These are phyloP conservation scores for Cartodere bifasciata DNA, from an alignment of 2,888 invertebrate genomes.

Conservation along the genomic window DNA sequence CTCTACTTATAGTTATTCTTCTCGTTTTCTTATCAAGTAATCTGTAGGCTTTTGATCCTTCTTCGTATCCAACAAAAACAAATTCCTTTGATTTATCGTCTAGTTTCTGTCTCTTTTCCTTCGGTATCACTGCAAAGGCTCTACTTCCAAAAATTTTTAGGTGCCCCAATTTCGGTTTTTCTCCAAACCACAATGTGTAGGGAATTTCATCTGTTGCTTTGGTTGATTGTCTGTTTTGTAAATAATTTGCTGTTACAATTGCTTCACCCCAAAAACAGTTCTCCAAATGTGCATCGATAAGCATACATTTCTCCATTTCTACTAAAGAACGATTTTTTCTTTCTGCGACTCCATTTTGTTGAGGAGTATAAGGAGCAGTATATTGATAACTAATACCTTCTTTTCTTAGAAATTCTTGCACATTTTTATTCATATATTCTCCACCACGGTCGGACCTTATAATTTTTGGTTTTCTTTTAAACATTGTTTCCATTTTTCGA, in stretches of 20 bases:
- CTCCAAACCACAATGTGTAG: conserved; percentile 15
- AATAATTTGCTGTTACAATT: conserved; percentile 13
- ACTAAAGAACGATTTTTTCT: conserved; percentile 6
- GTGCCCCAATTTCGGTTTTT: conserved; percentile 14
- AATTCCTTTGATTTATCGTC: no score
- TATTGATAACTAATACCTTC: conserved; percentile 2
- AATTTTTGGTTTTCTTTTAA: no score
- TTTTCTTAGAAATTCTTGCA: no score
- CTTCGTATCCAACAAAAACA: background rate
- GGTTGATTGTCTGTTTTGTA: conserved; percentile 14
- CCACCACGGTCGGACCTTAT: no score
- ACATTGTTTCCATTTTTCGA: no score
- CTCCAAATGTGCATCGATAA: conserved; percentile 11
- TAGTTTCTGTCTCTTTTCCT: conserved; percentile 14
- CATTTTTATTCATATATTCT: no score
- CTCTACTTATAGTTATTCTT: background rate
- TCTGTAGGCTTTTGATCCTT: background rate
- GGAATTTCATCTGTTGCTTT: conserved; percentile 14
- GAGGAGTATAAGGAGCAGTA: conserved; percentile 4
- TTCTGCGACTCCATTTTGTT: conserved; percentile 7
- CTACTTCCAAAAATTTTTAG: conserved; percentile 14
- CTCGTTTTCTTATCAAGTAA: background rate
- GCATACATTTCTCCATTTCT: conserved; percentile 6
- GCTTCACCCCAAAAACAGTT: conserved; percentile 24
- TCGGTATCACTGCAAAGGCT: conserved; percentile 15